Percentiles rank a stretch among this genome's conserved stretches.
Conservation (phyloP, 2,888 invertebrate genomes). For the Apamea monoglypha region DNA sequence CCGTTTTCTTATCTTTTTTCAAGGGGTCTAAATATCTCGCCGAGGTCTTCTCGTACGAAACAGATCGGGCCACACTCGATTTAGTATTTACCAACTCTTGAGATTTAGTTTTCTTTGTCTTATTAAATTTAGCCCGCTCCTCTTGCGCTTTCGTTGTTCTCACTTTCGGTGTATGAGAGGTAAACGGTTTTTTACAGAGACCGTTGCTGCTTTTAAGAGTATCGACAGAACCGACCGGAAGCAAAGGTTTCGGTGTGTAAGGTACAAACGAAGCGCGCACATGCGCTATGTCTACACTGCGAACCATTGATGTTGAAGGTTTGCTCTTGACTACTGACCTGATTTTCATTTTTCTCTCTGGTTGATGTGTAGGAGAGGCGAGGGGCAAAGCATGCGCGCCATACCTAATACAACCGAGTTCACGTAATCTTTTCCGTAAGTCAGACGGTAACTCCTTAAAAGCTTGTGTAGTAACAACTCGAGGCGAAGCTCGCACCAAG, state of each 20-base stretch:
- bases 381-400: conserved; percentile 70
- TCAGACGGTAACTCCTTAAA: conserved; percentile 81
- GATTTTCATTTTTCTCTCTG: conserved; percentile 71
- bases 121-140: conserved; percentile 83
- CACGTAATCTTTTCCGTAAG: conserved; percentile 79
- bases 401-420: conserved; percentile 81
- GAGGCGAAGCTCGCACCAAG: conserved; percentile 79
- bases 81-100: conserved; percentile 69
- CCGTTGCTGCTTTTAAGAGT: conserved; percentile 68
- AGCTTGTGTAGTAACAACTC: conserved; percentile 78
- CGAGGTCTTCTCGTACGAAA: conserved; percentile 81
- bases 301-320: conserved; percentile 59
- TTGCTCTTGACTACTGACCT: conserved; percentile 62
- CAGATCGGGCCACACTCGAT: conserved; percentile 47
- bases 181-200: conserved; percentile 62
- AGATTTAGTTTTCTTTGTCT: conserved; percentile 76
- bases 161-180: conserved; percentile 74
- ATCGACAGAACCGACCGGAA: conserved; percentile 64
- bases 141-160: conserved; percentile 86
- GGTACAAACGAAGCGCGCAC: conserved; percentile 83
- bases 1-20: conserved; percentile 70
- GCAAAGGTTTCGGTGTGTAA: conserved; percentile 76
- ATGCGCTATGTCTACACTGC: conserved; percentile 79
- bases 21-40: conserved; percentile 92
- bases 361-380: conserved; percentile 50